Evolutionary conservation across 1,140 invertebrate genomes (phyloP).

Genomic region (Pseudomyrmex gracilis): DNA sequence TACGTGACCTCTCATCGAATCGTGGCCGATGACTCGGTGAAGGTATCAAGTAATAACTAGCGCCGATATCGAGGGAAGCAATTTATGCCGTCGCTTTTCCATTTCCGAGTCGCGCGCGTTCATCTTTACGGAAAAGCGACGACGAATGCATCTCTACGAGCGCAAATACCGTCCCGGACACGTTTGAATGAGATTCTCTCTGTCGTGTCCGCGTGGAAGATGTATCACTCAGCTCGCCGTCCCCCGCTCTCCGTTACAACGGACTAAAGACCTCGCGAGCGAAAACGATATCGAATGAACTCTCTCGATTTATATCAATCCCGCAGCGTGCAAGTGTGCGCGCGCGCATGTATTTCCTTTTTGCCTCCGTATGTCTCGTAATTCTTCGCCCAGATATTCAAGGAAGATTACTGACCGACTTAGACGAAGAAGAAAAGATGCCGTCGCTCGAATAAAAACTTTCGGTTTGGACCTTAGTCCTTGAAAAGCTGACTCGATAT

Average conservation of each 20-base stretch:
- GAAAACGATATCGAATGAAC: constrained; percentile 24
- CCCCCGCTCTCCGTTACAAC: neutral
- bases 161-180: constrained; percentile 18
- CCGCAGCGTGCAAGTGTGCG: neutral
- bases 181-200: constrained; percentile 27
- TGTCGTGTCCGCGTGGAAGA: constrained; percentile 3
- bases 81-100: constrained; percentile 64
- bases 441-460: constrained; percentile 35
- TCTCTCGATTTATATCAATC: constrained; percentile 26
- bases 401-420: constrained; percentile 55
- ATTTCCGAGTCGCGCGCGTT: constrained; percentile 26
- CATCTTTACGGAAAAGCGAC: neutral
- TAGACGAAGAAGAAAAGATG: constrained; percentile 3
- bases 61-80: constrained; percentile 21
- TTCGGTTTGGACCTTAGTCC: constrained; percentile 7
- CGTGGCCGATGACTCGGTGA: constrained; percentile 46
- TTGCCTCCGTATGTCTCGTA: constrained; percentile 1
- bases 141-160: constrained; percentile 30
- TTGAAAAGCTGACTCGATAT: constrained; percentile 64
- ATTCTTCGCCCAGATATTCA: constrained; percentile 44
- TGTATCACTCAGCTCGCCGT: constrained; percentile 32
- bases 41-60: constrained; percentile 65
- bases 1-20: constrained; percentile 72
- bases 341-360: constrained; percentile 16
- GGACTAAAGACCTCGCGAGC: constrained; percentile 40